Conservation (phyloP, 1,140 invertebrate genomes). For the Drosophila takahashii region DNA sequence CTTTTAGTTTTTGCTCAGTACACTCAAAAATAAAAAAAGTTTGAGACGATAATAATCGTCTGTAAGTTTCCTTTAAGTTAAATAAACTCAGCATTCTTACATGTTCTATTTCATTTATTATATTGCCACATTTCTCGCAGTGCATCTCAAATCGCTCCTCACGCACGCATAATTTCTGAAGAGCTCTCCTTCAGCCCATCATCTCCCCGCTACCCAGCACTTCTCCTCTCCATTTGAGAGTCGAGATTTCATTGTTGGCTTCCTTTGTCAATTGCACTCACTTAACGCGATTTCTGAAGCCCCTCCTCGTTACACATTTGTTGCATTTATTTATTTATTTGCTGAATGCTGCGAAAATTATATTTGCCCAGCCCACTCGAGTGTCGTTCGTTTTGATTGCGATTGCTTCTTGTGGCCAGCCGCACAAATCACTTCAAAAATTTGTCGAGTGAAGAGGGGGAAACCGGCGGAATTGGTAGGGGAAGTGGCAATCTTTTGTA, state of each 20-base stretch:
- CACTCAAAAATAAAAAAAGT: no score
- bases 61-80: no score
- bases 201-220: slow-evolving; percentile 21
- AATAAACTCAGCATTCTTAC: no score
- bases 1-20: no score
- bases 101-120: no score
- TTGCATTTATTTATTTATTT: slow-evolving; percentile 77
- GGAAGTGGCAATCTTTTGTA: slow-evolving; percentile 44
- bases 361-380: slow-evolving; percentile 73
- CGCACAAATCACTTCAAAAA: slow-evolving; percentile 71
- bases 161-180: slow-evolving; percentile 80
- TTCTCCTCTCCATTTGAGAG: slow-evolving; percentile 8
- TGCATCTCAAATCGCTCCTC: slow-evolving; percentile 19
- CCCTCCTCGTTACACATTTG: slow-evolving; percentile 31
- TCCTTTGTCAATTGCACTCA: slow-evolving; percentile 81
- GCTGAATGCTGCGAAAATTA: slow-evolving; percentile 73
- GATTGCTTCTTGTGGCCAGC: slow-evolving; percentile 61
- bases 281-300: slow-evolving; percentile 59
- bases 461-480: neutral
- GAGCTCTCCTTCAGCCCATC: slow-evolving; percentile 60
- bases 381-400: slow-evolving; percentile 64
- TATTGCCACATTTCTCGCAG: neutral
- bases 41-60: no score
- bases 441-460: slow-evolving; percentile 29
- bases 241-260: slow-evolving; percentile 61